Evolutionary conservation across 2,888 invertebrate genomes (phyloP).

Genomic region (Physocephala rufipes): DNA sequence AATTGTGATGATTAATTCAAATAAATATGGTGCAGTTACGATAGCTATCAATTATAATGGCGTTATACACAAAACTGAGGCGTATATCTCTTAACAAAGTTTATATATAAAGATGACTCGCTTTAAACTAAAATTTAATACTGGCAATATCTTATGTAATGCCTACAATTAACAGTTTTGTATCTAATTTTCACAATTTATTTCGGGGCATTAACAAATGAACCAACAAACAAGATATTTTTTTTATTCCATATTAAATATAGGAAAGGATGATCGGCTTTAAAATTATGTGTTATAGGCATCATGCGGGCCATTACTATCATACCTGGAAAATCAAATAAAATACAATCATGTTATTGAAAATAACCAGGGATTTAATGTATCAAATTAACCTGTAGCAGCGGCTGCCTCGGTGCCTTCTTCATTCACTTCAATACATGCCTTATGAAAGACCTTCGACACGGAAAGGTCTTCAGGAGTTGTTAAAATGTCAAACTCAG

Average conservation of each 20-base stretch:
- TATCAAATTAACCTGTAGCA: slow-evolving; percentile 73
- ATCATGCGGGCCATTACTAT: slow-evolving; percentile 59
- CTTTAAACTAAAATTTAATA: too few species aligned
- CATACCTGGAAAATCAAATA: slow-evolving; percentile 49
- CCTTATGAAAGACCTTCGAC: slow-evolving; percentile 82
- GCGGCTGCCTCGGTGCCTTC: slow-evolving; percentile 92
- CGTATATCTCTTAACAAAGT: too few species aligned
- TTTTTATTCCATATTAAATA: slow-evolving; percentile 61
- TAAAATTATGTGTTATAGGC: slow-evolving; percentile 51
- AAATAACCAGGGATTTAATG: too few species aligned
- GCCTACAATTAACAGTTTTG: too few species aligned
- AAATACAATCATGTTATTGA: too few species aligned
- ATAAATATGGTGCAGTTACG: too few species aligned
- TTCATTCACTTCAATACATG: slow-evolving; percentile 88
- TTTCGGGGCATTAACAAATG: slow-evolving; percentile 55
- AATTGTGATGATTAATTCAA: too few species aligned
- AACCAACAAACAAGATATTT: slow-evolving; percentile 61
- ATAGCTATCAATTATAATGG: too few species aligned
- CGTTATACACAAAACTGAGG: too few species aligned
- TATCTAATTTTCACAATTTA: slow-evolving; percentile 1
- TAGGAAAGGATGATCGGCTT: slow-evolving; percentile 59
- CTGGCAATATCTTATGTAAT: too few species aligned
- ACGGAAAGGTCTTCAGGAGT: slow-evolving; percentile 69
- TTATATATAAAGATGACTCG: too few species aligned
- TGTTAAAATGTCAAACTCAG: slow-evolving; percentile 75